Evolutionary conservation across 2,888 invertebrate species (phyloP), one percentile per base, ranked within the genome.

Genomic region (Oasisia sp.): DNA sequence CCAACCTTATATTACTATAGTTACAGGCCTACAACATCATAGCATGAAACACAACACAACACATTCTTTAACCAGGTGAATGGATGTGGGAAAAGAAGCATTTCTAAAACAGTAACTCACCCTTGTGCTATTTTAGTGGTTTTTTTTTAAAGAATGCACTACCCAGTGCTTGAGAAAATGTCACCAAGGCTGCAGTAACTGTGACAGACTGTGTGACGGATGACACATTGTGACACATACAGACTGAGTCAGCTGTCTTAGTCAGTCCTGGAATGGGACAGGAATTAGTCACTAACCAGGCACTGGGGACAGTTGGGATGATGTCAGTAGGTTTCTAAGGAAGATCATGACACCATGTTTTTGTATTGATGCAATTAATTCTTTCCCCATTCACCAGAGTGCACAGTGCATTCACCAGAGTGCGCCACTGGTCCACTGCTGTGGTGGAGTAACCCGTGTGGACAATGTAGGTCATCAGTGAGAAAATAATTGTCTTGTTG

Each of bases 251-350:
- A 74, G 74, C 74, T 74, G 74, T 74, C n/a, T 74, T 19, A n/a
- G 74, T 74, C 74, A 74, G 19, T 19, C 74, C 27, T 50, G 50
- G 50, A n/a, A 27, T 74, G 74, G 74, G 27, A 27, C 74, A 27
- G 74, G 74, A n/a, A 74, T 74, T 74, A 74, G 74, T 74, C 74
- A 74, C 74, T 2, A 74, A 74, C 74, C n/a, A 74, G 74, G 74
- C 74, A 74, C 74, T 19, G 74, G 74, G 27, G 27, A 74, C 74
- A 74, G 27, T 74, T 27, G 74, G 74, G 74, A 74, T 74, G 74
- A 27, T 74, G 74, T 74, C 74, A 74, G 74, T 27, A 74, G 19
- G n/a, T 74, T 19, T 74, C n/a, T 74, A 74, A 4, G 19, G 74
- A 19, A 58, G 74, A 74, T 14, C 27, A 74, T 74, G 74, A 7